Evolutionary conservation across 2,888 invertebrate species (phyloP).

Genomic region (Cryptocephalus moraei): DNA sequence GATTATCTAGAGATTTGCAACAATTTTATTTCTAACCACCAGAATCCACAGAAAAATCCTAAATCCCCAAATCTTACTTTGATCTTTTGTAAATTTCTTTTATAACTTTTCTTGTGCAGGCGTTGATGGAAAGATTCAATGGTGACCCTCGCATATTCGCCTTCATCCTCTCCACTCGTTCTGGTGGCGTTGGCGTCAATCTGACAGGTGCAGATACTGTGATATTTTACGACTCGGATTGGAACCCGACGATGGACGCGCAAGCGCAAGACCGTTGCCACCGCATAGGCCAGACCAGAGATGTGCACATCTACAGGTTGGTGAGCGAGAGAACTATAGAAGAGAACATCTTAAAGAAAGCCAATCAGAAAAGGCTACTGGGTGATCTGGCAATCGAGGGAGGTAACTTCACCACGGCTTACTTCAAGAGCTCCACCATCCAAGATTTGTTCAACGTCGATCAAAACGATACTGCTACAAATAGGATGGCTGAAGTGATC

Average conservation of each 20-base stretch:
- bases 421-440: slow-evolving; percentile 88
- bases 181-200: slow-evolving; percentile 97
- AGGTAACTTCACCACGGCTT: slow-evolving; percentile 96
- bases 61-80: not conserved
- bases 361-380: slow-evolving; percentile 91
- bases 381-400: slow-evolving; percentile 97
- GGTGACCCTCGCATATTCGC: slow-evolving; percentile 89
- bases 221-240: slow-evolving; percentile 98
- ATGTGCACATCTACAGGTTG: slow-evolving; percentile 96
- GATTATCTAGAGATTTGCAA: slow-evolving; percentile 31
- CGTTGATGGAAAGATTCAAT: slow-evolving; percentile 96
- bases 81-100: slow-evolving; percentile 1
- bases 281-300: slow-evolving; percentile 96
- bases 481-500: slow-evolving; percentile 47
- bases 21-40: slow-evolving; percentile 8
- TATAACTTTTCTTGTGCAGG: slow-evolving; percentile 33
- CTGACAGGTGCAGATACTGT: slow-evolving; percentile 98
- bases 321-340: slow-evolving; percentile 96
- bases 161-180: slow-evolving; percentile 95
- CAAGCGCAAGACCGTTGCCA: slow-evolving; percentile 95
- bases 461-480: slow-evolving; percentile 46
- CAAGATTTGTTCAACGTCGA: slow-evolving; percentile 83
- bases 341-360: slow-evolving; percentile 98
- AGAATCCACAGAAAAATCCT: not conserved
- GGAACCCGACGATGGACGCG: slow-evolving; percentile 99